These are phyloP conservation scores for Hypselothyrea guttata DNA, from an alignment of 2,888 invertebrate genomes.

Conservation along the genomic window DNA sequence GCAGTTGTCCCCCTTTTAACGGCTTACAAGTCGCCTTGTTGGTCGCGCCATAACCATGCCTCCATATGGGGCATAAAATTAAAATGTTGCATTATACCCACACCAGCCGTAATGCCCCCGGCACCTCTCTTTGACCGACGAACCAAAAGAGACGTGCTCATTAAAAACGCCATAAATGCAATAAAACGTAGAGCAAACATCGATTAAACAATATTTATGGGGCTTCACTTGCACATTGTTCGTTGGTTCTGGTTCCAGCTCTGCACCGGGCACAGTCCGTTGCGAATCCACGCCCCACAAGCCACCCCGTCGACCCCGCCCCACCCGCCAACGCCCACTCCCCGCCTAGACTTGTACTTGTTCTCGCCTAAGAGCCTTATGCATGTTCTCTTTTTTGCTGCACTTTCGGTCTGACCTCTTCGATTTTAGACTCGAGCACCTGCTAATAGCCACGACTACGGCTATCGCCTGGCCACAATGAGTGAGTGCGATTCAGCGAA, in stretches of 20 bases:
- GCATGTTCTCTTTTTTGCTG: conserved; percentile 15
- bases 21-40: conserved; percentile 43
- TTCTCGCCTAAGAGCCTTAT: conserved; percentile 11
- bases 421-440: conserved; percentile 16
- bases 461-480: no score
- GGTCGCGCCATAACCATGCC: conserved; percentile 43
- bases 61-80: conserved; percentile 70
- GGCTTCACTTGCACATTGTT: conserved; percentile 80
- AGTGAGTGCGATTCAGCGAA: no score
- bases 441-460: background rate
- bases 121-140: background rate
- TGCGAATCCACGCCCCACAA: conserved; percentile 42
- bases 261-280: conserved; percentile 53
- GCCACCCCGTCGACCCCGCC: background rate
- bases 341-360: background rate
- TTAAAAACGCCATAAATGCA: conserved; percentile 83
- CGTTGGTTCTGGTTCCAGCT: conserved; percentile 53
- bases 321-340: background rate
- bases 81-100: conserved; percentile 77
- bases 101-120: conserved; percentile 2
- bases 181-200: conserved; percentile 83
- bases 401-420: conserved; percentile 46
- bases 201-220: conserved; percentile 83
- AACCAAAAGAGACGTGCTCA: conserved; percentile 75
- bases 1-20: conserved; percentile 20